These are phyloP conservation scores for Latrodectus elegans DNA, from an alignment of 2,888 invertebrate species.

Conservation along the genomic window DNA sequence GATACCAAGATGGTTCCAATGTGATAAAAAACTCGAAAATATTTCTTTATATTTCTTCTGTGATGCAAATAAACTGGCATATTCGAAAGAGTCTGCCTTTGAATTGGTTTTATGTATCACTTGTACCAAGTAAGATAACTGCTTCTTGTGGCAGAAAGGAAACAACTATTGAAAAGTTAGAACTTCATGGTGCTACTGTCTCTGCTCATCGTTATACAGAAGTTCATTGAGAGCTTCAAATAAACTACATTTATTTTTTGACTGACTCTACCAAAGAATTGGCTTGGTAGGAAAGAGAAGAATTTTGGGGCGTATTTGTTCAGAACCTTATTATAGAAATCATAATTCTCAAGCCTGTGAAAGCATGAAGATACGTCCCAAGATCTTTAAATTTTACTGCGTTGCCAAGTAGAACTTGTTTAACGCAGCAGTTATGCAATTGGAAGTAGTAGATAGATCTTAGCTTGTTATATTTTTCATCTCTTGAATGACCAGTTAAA, in stretches of 20 bases:
- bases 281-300: conserved; percentile 9
- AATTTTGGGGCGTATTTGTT: conserved; percentile 6
- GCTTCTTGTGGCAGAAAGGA: conserved; percentile 8
- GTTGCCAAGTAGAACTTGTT: no score
- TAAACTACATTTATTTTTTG: conserved; percentile 7
- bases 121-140: neutral
- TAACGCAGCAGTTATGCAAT: neutral
- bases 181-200: conserved; percentile 15
- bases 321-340: conserved; percentile 13
- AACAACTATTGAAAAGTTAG: neutral
- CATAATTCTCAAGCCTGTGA: neutral
- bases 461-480: neutral
- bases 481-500: neutral
- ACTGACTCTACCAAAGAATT: conserved; percentile 19
- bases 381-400: no score
- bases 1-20: neutral
- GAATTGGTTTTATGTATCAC: neutral
- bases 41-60: neutral
- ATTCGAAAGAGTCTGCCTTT: neutral
- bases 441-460: neutral
- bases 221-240: neutral
- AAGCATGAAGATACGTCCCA: neutral
- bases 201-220: neutral
- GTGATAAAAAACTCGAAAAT: neutral
- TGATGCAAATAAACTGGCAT: neutral